Percentiles rank a stretch among this genome's conserved stretches.
Evolutionary conservation across 2,113 vertebrate species (phyloP).

Genomic region (Pelusios castaneus): DNA sequence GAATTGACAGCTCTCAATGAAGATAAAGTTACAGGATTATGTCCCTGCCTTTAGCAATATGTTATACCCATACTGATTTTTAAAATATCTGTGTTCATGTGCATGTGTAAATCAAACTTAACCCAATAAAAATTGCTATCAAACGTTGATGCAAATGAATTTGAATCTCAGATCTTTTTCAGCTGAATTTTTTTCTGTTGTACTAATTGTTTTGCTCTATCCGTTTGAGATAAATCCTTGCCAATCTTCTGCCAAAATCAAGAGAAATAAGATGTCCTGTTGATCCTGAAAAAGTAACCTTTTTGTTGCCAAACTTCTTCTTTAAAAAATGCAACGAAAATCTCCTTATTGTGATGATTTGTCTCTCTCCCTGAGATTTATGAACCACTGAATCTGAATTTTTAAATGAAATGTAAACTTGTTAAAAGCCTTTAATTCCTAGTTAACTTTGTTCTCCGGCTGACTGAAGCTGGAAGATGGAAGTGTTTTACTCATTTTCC

Average conservation of each 20-base stretch:
- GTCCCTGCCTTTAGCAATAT: neutral
- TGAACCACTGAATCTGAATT: neutral
- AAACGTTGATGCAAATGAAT: neutral
- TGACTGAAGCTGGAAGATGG: neutral
- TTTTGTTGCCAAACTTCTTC: neutral
- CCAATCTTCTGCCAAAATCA: neutral
- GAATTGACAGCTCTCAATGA: neutral
- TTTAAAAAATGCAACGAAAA: neutral
- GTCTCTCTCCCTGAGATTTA: neutral
- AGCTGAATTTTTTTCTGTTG: neutral
- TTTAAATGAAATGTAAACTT: neutral
- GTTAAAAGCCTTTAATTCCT: neutral
- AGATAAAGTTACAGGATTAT: neutral
- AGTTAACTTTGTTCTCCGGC: neutral
- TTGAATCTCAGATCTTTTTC: neutral
- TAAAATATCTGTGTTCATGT: neutral
- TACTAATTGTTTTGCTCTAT: neutral
- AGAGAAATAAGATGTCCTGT: neutral
- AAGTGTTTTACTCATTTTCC: neutral
- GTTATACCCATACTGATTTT: neutral
- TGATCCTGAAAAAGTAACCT: neutral
- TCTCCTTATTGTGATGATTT: rapidly evolving
- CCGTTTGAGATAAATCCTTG: neutral
- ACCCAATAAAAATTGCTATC: neutral
- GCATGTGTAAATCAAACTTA: neutral